Evolutionary conservation across 2,888 invertebrate genomes (phyloP), one percentile per base, ranked within the genome.

Genomic region (Ischnura elegans): DNA sequence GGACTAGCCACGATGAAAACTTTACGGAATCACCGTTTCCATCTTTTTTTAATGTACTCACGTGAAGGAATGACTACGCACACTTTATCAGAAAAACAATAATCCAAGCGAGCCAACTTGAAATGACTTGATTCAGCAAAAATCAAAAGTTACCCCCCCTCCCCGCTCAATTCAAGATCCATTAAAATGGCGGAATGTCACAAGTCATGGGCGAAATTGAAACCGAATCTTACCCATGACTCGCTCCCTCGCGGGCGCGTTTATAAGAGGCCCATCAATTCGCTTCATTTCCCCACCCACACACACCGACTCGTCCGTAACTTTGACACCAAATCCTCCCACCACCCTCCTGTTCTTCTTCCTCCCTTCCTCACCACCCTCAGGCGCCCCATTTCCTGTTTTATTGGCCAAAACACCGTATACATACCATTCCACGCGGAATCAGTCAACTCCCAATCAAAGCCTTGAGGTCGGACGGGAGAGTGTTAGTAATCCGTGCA

Each of bases 401-500:
- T 90, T 90, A 90, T 90, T 90, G 61, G 90, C 61, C 90, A 55
- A 90, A 90, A 90, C 76, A 76, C 90, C 90, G 43, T 90, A 61
- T 90, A 61, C 90, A 90, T 90, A 90, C 45, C 90, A 90, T 90
- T 66, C 90, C 90, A 76, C 76, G 90, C 90, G 90, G 90, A 90
- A 90, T 90, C 90, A 90, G 90, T 90, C 90, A 90, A 55, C 90
- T 90, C 90, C 90, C 90, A 90, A 90, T 90, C 90, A 90, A 90
- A 90, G 90, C 90, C 90, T 90, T 90, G 90, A 90, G 90, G 90
- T 90, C 66, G 90, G 90, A 90, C 61, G 43, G 76, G 76, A 90
- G 90, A 90, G 90, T 90, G 90, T 90, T 90, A 61, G 90, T 55
- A 90, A 90, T 90, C 90, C 90, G 42, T 25, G 90, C 90, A 90